Base-by-base conservation (phyloP, 1,140 invertebrate genomes). In the Drosophila grimshawi region DNA sequence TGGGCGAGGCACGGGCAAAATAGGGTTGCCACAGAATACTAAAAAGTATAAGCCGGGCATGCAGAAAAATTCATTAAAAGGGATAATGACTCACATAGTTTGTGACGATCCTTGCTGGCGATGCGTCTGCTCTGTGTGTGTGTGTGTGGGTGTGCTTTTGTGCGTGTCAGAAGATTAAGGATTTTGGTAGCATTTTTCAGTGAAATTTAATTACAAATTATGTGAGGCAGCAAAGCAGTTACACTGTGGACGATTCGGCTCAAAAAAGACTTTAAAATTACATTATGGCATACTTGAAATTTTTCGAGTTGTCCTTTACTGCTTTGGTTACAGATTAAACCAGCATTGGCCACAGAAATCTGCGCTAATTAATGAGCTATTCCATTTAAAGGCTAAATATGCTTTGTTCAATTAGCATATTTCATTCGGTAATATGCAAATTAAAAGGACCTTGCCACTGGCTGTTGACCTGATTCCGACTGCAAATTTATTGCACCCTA, bases 41-140 rank as follows among this genome's bases (percentile, higher is more conserved):
- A 66, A 79, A 79, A 79, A 83, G 57, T 76, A 75, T 64, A 76
- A 75, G 79, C 67, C 67, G 70, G 55, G 73, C 80, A 75, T 62
- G 72, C 66, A 70, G 49, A 86, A 86, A 86, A 89, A 89, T 89
- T 89, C 85, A 89, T 89, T 89, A 89, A 89, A 89, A 89, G 74
- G 85, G 85, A 81, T 89, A 89, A 89, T 81, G 85, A 89, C 77
- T 89, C 69, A 55, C 80, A 85, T 83, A 89, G 72, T 83, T 80
- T 78, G 63, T 64, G 61, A 30, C 57, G 61, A 56, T 62, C 71
- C 46, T 53, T 65, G 39, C 41, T 29, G 60, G 10, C 30, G 29
- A 8, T 33, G 29, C 52, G 46, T 49, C 19, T 67, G 56, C 46
- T 27, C 19, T 55, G 48, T 32, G 11, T 33, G 46, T 33, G 29